phyloP scores from a whole-genome alignment of 2,888 invertebrate genomes.

The Metopia argyrocephala region DNA sequence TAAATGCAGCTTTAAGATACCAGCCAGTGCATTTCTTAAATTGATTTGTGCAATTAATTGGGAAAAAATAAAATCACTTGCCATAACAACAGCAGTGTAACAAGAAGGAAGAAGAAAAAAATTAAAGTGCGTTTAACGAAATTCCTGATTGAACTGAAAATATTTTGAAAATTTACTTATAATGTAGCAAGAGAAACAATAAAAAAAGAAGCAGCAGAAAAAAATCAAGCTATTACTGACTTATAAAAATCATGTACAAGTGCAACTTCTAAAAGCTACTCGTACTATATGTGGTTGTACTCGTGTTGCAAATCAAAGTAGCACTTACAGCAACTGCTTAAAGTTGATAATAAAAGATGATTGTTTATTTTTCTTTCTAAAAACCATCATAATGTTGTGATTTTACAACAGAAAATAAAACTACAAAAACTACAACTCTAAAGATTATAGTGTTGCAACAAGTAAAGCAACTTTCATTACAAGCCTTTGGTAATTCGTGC shows the following conservation, averaged over 20 bases:
- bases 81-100: conserved; percentile 68
- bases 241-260: no score
- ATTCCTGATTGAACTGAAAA: conserved; percentile 61
- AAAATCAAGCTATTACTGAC: conserved; percentile 26
- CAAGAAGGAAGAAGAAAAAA: conserved; percentile 16
- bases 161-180: conserved; percentile 64
- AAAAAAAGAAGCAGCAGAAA: no score
- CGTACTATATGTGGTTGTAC: no score
- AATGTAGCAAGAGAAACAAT: conserved; percentile 48
- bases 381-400: no score
- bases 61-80: conserved; percentile 66
- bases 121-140: conserved; percentile 36
- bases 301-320: not conserved
- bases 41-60: conserved; percentile 77
- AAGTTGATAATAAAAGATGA: no score
- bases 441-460: no score
- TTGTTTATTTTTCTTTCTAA: no score
- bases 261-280: no score
- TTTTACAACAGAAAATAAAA: no score
- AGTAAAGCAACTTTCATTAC: no score
- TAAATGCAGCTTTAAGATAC: conserved; percentile 51
- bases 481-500: no score
- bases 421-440: no score
- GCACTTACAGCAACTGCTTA: not conserved
- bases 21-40: conserved; percentile 73